Evolutionary conservation across 2,888 invertebrate species (phyloP).

Genomic region (Caenorhabditis virilis): DNA sequence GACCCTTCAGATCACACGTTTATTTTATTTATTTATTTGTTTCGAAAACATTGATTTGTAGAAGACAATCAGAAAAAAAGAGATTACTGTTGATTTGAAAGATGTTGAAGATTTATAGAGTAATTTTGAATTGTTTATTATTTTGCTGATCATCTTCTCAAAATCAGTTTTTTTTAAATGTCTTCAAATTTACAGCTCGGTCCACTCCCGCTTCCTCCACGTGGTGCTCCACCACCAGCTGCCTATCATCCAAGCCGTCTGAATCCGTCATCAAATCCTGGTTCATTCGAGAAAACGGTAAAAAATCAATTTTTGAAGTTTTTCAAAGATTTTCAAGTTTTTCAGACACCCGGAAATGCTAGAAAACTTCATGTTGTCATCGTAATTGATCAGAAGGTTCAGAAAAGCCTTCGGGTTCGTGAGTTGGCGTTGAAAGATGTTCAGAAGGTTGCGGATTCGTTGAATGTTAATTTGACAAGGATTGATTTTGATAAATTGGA

Average conservation of each 20-base stretch:
- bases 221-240: conserved; percentile 33
- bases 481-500: conserved; percentile 88
- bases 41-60: too few relatives aligned
- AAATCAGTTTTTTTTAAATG: too few relatives aligned
- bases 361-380: conserved; percentile 64
- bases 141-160: too few relatives aligned
- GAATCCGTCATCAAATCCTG: conserved; percentile 8
- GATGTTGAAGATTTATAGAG: too few relatives aligned
- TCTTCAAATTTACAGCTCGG: too few relatives aligned
- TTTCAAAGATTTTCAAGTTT: too few relatives aligned
- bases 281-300: conserved; percentile 3
- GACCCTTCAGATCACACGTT: too few relatives aligned
- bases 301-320: not conserved
- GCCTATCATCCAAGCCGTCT: conserved; percentile 21
- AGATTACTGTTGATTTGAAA: too few relatives aligned
- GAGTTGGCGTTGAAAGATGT: conserved; percentile 64
- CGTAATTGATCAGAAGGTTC: conserved; percentile 65
- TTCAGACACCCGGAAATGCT: conserved; percentile 8
- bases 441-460: conserved; percentile 61
- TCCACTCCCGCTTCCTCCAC: conserved; percentile 35
- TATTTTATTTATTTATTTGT: too few relatives aligned
- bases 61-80: too few relatives aligned
- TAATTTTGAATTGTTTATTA: too few relatives aligned
- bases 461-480: conserved; percentile 61
- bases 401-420: conserved; percentile 58